Evolutionary conservation across 1,140 invertebrate genomes (phyloP).

Genomic region (Chironomus striatipennis): DNA sequence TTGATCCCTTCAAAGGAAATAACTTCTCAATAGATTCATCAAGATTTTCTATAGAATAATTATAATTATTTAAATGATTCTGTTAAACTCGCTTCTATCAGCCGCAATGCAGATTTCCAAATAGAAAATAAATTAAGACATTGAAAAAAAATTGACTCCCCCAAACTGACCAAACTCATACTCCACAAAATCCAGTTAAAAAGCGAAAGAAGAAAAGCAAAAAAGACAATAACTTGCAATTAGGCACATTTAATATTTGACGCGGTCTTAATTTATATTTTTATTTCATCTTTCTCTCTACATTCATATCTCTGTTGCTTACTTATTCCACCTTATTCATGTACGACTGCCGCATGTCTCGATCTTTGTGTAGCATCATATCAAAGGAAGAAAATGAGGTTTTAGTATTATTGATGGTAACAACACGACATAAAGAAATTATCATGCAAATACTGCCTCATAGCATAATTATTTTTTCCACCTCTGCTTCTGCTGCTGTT

Average conservation of each 20-base stretch:
- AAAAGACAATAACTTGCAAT: constrained; percentile 3
- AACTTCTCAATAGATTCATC: too few species aligned
- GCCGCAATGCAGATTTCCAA: too few species aligned
- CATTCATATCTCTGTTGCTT: background rate
- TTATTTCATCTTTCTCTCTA: background rate
- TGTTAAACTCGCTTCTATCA: too few species aligned
- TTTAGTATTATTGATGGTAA: constrained; percentile 8
- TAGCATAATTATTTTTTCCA: constrained; percentile 11
- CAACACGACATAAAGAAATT: constrained; percentile 6
- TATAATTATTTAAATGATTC: too few species aligned
- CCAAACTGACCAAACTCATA: too few species aligned
- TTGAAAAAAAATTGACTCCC: too few species aligned
- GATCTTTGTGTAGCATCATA: background rate
- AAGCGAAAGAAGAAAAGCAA: too few species aligned
- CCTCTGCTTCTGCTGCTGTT: background rate
- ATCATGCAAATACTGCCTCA: constrained; percentile 6
- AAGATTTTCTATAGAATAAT: too few species aligned
- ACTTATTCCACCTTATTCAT: constrained; percentile 13
- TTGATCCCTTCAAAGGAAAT: too few species aligned
- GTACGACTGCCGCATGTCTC: background rate
- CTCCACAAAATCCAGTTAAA: too few species aligned
- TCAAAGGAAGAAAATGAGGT: background rate
- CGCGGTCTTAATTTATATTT: constrained; percentile 8
- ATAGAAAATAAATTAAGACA: too few species aligned
- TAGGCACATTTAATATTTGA: constrained; percentile 13